Base-by-base conservation (phyloP, 2,113 vertebrate genomes). In the Fukomys damarensis region DNA sequence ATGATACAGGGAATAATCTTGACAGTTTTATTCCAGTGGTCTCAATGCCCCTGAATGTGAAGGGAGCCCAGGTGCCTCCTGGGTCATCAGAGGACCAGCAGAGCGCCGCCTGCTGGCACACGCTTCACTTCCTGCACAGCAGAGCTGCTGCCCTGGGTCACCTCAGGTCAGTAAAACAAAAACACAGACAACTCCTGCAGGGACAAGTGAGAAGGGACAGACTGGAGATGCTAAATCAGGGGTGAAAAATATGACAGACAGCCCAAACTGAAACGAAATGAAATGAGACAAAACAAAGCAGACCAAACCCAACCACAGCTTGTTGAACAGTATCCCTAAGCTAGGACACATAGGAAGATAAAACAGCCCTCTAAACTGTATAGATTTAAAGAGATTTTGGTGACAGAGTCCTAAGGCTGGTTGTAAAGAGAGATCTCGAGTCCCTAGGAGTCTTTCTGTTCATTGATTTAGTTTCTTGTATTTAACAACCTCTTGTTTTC, bases 21-120 rank as follows among this genome's bases (percentile, higher is more conserved):
- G 70, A 68, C 72, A 26, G 72, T 32, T 95, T 96, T 70, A 26
- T 68, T 88, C 54, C 66, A 46, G 96, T 87, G 84, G 70, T 74
- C 92, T 96, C 68, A 32, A 1, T 58, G 56, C 24, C 32, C 74
- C 49, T 11, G 4, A 46, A 7, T 63, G 10, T 26, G 56, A 94
- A 92, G 68, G 46, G 68, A 63, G 81, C 86, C 72, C 1, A 13
- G 5, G 13, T 90, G 3, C 1, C 28, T 24, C 91, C 58, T 17
- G 81, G 70, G 43, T 28, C 1, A 19, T 14, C 43, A 49, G 26
- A 28, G 77, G 52, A 65, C 13, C 43, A 49, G 7, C 10, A 16
- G 3, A 8, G 38, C 52, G 65, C 26, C 6, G 2, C 17, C 19
- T 16, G 43, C 22, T 43, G 49, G 28, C 10, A 43, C 54, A 41